Conservation (phyloP, 2,888 invertebrate species). For the Drosophila dives region DNA sequence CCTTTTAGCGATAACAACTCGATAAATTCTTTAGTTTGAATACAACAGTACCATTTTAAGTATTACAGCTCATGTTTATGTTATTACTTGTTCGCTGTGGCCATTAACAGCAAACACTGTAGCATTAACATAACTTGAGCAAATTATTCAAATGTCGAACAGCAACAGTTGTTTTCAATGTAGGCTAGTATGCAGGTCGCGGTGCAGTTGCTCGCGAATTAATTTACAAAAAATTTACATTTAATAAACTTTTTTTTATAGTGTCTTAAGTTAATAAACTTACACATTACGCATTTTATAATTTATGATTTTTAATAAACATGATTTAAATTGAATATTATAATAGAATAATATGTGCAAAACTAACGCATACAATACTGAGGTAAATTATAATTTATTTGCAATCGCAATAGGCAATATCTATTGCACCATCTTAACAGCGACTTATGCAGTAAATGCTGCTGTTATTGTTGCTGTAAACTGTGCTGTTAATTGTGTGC, state of each 20-base stretch:
- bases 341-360: not conserved
- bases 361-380: not conserved
- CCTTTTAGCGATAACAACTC: slow-evolving; percentile 13
- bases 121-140: not conserved
- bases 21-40: not conserved
- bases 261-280: not conserved
- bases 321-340: not conserved
- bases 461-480: not conserved
- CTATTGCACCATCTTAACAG: not conserved
- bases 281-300: not conserved
- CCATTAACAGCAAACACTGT: not conserved
- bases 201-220: not conserved
- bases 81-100: not conserved
- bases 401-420: not conserved
- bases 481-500: too few relatives aligned
- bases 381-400: not conserved
- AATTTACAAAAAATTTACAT: not conserved
- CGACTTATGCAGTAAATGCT: not conserved
- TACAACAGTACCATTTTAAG: slow-evolving; percentile 13
- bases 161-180: slow-evolving; percentile 33
- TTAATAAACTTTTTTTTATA: not conserved
- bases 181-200: slow-evolving; percentile 10
- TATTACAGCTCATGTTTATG: not conserved
- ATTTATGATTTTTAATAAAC: not conserved
- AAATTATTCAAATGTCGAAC: not conserved